phyloP scores from a whole-genome alignment of 2,888 invertebrate genomes.

The Philaethria dido region DNA sequence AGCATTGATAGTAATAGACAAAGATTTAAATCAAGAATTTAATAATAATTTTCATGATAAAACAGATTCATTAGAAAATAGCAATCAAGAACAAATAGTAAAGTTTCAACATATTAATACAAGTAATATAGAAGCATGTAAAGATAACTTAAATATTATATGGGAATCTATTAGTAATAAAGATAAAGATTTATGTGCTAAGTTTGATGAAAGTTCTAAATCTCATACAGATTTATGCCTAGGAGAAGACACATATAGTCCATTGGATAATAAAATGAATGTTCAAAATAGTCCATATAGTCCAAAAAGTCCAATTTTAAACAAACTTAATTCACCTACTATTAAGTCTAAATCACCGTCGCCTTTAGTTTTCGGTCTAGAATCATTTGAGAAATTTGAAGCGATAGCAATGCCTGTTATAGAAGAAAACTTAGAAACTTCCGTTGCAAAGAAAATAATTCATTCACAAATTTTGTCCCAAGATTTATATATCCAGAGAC shows the following conservation, averaged over 20 bases:
- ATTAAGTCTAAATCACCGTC: slow-evolving; percentile 41
- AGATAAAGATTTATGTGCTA: not conserved
- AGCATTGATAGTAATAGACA: slow-evolving; percentile 50
- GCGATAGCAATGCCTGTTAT: slow-evolving; percentile 59
- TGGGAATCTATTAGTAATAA: not conserved
- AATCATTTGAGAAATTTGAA: slow-evolving; percentile 71
- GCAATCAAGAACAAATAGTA: not conserved
- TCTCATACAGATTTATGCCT: not conserved
- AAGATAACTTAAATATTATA: not conserved
- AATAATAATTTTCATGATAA: slow-evolving; percentile 51
- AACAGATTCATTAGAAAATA: not conserved
- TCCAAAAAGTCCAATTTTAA: slow-evolving; percentile 59
- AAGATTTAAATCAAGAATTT: slow-evolving; percentile 65
- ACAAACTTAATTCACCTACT: slow-evolving; percentile 44
- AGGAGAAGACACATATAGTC: not conserved
- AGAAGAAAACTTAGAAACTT: slow-evolving; percentile 52
- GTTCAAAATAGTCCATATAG: too few species aligned
- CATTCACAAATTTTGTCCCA: slow-evolving; percentile 64
- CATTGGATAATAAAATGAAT: not conserved
- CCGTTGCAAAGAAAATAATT: slow-evolving; percentile 58
- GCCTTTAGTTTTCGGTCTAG: slow-evolving; percentile 59
- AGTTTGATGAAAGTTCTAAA: not conserved
- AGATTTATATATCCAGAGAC: slow-evolving; percentile 47
- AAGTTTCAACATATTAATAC: not conserved
- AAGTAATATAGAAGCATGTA: not conserved